These are phyloP conservation scores for Hippoglossus hippoglossus DNA, from an alignment of 2,797 vertebrate genomes.

Conservation along the genomic window DNA sequence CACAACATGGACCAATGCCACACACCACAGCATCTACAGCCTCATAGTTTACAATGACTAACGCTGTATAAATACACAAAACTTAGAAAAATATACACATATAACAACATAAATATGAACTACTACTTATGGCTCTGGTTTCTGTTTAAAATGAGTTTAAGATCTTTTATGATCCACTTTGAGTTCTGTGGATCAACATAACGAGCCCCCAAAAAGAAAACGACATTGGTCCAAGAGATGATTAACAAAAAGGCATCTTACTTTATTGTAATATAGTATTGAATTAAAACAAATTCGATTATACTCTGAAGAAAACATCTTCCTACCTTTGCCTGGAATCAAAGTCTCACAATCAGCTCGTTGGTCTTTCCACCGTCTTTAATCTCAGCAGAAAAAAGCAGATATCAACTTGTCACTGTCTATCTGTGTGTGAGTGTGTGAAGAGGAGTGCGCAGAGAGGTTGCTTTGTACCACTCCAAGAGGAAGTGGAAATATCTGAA, in stretches of 20 bases:
- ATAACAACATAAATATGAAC: not conserved
- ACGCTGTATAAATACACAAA: not conserved
- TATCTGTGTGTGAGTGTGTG: not conserved
- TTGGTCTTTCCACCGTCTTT: too few relatives aligned
- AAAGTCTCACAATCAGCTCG: conserved; percentile 5
- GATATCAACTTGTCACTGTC: too few relatives aligned
- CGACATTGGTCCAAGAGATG: not conserved
- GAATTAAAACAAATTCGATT: not conserved
- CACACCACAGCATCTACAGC: not conserved
- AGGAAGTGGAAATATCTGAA: conserved; percentile 65
- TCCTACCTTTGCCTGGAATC: conserved; percentile 51
- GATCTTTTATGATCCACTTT: not conserved
- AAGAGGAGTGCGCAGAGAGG: not conserved
- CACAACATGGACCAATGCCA: not conserved
- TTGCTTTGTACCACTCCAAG: conserved; percentile 42
- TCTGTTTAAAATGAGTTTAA: not conserved
- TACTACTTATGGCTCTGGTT: too few relatives aligned
- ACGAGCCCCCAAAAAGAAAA: not conserved
- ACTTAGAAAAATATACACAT: too few relatives aligned
- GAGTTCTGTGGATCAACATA: not conserved
- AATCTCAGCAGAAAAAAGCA: too few relatives aligned
- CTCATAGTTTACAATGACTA: not conserved
- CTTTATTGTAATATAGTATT: not conserved
- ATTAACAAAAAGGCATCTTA: not conserved
- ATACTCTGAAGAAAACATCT: conserved; percentile 8